Conservation (phyloP, 64 coral and sea anemone species). For the Dendrophyllia cribrosa region DNA sequence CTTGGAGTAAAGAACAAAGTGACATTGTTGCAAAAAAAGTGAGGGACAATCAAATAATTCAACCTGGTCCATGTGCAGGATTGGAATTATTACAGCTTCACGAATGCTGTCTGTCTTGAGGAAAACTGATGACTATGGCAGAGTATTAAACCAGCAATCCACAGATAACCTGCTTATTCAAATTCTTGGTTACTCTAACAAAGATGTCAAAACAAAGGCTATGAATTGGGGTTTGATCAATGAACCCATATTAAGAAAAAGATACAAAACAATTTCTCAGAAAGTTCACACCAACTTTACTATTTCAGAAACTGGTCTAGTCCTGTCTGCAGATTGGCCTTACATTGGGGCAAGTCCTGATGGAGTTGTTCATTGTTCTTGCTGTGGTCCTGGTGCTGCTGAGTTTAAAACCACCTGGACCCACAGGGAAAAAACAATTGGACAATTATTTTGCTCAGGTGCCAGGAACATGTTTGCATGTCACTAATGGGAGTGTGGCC, state of each 20-base stretch:
- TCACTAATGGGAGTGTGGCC: neutral
- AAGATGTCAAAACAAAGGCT: slow-evolving; percentile 49
- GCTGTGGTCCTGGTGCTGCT: slow-evolving; percentile 63
- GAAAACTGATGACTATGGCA: slow-evolving; percentile 42
- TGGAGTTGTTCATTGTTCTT: slow-evolving; percentile 54
- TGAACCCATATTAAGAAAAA: slow-evolving; percentile 50
- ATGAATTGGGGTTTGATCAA: slow-evolving; percentile 63
- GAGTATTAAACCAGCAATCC: slow-evolving; percentile 10
- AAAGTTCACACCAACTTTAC: slow-evolving; percentile 53
- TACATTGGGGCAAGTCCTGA: slow-evolving; percentile 73
- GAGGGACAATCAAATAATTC: slow-evolving; percentile 49
- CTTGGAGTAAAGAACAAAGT: slow-evolving; percentile 45
- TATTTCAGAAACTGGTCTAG: slow-evolving; percentile 65
- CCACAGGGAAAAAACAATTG: slow-evolving; percentile 62
- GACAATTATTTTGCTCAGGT: slow-evolving; percentile 14
- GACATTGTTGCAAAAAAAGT: slow-evolving; percentile 24
- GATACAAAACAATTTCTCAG: slow-evolving; percentile 45
- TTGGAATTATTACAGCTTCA: slow-evolving; percentile 47
- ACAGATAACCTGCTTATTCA: slow-evolving; percentile 26
- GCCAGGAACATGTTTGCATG: slow-evolving; percentile 20
- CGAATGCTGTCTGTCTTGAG: slow-evolving; percentile 1
- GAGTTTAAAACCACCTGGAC: slow-evolving; percentile 70
- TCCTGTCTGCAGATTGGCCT: slow-evolving; percentile 33
- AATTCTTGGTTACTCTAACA: slow-evolving; percentile 48
- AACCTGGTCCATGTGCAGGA: slow-evolving; percentile 38